phyloP scores from a whole-genome alignment of 2,113 vertebrate species.

The Craseonycteris thonglongyai region DNA sequence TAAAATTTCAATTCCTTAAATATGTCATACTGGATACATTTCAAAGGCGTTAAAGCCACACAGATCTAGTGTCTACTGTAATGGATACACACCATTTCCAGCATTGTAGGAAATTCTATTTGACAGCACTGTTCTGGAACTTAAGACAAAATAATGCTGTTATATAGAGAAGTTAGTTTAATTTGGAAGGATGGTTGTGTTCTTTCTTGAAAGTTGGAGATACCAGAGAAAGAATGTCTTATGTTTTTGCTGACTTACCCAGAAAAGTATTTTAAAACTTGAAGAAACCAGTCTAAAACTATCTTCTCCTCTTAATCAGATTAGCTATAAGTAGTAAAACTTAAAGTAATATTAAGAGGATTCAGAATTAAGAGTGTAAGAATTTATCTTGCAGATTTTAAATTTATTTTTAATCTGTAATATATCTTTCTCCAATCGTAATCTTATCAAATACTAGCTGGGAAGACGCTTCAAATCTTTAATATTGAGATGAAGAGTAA shows the following conservation, averaged over 20 bases:
- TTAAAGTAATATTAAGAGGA: background rate
- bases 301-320: background rate
- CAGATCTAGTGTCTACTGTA: background rate
- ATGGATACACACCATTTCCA: background rate
- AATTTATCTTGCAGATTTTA: background rate
- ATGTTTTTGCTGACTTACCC: background rate
- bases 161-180: background rate
- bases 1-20: background rate
- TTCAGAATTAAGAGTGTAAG: background rate
- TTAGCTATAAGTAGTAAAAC: background rate
- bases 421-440: background rate
- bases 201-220: background rate
- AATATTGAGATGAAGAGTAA: slow-evolving; percentile 98
- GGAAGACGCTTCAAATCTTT: slow-evolving; percentile 94
- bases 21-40: background rate
- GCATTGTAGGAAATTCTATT: background rate
- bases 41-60: background rate
- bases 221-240: background rate
- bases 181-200: background rate
- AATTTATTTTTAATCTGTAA: too few relatives aligned
- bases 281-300: background rate
- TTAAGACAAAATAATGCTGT: background rate
- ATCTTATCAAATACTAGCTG: slow-evolving; percentile 79
- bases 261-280: background rate
- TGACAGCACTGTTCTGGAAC: background rate